Conservation (phyloP, 1,140 invertebrate species). For the Drosophila pandora region DNA sequence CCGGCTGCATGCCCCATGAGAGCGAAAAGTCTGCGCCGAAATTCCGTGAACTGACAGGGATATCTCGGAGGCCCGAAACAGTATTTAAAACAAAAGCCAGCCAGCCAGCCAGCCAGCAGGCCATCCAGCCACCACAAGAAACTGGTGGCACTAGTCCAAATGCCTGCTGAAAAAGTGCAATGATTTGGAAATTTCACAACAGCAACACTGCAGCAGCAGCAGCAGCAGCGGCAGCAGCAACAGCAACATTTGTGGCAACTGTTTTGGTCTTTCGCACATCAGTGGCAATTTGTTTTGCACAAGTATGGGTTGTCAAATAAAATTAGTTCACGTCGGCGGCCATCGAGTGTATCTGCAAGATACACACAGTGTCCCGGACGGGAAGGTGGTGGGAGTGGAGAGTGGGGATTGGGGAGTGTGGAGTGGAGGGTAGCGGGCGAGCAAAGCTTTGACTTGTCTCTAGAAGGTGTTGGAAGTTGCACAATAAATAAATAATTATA, state of each 20-base stretch:
- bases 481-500: slow-evolving; percentile 84
- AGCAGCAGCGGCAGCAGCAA: slow-evolving; percentile 17
- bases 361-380: slow-evolving; percentile 20
- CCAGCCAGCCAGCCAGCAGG: not conserved
- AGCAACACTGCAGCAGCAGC: slow-evolving; percentile 46
- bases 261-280: slow-evolving; percentile 83
- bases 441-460: slow-evolving; percentile 80
- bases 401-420: not conserved
- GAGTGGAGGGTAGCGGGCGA: slow-evolving; percentile 1
- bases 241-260: slow-evolving; percentile 60
- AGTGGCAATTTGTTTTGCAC: slow-evolving; percentile 84
- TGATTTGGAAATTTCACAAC: slow-evolving; percentile 83
- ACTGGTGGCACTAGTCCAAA: slow-evolving; percentile 50
- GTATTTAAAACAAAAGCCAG: slow-evolving; percentile 36
- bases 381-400: not conserved
- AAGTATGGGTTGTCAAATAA: slow-evolving; percentile 84
- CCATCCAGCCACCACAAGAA: slow-evolving; percentile 26
- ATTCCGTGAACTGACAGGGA: slow-evolving; percentile 70
- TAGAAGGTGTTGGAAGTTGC: slow-evolving; percentile 84
- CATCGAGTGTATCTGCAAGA: slow-evolving; percentile 62
- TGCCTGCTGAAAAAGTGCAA: slow-evolving; percentile 68
- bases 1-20: slow-evolving; percentile 28
- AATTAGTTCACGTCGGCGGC: slow-evolving; percentile 79
- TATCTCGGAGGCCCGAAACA: slow-evolving; percentile 42
- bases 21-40: slow-evolving; percentile 34